Conservation (phyloP, 2,888 invertebrate species). For the Conus canariensis region DNA sequence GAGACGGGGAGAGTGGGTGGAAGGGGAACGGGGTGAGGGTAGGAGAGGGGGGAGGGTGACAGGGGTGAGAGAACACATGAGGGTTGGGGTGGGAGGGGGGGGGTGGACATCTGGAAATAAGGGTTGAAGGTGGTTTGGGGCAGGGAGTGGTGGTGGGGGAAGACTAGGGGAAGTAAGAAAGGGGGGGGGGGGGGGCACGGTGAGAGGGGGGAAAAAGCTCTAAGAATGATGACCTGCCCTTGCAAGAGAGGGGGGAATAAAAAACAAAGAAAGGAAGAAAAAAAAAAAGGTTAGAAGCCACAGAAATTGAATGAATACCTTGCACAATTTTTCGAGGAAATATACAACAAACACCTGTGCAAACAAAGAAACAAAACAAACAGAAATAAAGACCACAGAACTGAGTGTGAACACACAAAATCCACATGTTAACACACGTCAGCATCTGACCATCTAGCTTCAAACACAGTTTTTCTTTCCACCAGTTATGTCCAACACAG, state of each 20-base stretch:
- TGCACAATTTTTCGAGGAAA: constrained; percentile 35
- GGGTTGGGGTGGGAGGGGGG: neutral
- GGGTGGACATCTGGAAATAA: neutral
- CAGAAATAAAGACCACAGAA: too few relatives aligned
- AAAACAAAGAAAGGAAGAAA: neutral
- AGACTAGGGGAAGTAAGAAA: neutral
- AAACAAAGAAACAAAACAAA: neutral
- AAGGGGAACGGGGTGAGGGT: too few relatives aligned
- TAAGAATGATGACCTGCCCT: too few relatives aligned
- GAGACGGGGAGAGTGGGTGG: too few relatives aligned
- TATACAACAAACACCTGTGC: constrained; percentile 33
- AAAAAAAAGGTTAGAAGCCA: constrained; percentile 13
- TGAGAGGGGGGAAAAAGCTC: too few relatives aligned
- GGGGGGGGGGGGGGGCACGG: too few relatives aligned
- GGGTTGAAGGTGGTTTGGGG: neutral
- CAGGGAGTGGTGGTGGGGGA: neutral
- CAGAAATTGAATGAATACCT: constrained; percentile 4
- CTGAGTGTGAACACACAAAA: too few relatives aligned
- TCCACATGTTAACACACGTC: too few relatives aligned
- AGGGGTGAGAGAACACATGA: neutral
- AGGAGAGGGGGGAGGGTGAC: too few relatives aligned
- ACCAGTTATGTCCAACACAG: too few relatives aligned
- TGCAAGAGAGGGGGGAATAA: neutral
- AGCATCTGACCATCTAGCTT: too few relatives aligned
- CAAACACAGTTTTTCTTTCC: too few relatives aligned